These are phyloP conservation scores for Nephrotoma flavescens DNA, from an alignment of 2,888 invertebrate species.

Conservation along the genomic window DNA sequence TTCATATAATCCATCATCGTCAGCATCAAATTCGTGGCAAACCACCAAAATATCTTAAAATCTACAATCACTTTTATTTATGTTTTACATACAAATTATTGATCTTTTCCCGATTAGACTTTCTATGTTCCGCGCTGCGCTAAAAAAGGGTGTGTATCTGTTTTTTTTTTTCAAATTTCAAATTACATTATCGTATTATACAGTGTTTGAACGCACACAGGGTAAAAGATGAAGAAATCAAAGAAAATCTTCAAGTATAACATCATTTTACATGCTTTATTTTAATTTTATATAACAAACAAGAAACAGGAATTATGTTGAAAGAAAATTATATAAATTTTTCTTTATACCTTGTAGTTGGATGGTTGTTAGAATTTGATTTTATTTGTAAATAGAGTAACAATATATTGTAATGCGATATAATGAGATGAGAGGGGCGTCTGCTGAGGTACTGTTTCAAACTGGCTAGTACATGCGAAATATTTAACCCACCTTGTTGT, in stretches of 20 bases:
- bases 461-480: not conserved
- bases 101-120: not conserved
- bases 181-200: not conserved
- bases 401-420: not conserved
- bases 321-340: not conserved
- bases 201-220: not conserved
- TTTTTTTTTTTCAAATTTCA: not conserved
- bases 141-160: not conserved
- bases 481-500: not conserved
- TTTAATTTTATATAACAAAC: not conserved
- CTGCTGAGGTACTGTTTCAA: not conserved
- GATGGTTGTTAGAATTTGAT: not conserved
- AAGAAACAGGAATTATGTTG: not conserved
- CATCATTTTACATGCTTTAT: not conserved
- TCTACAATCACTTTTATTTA: not conserved
- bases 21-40: not conserved
- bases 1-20: not conserved
- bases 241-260: not conserved
- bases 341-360: not conserved
- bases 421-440: not conserved
- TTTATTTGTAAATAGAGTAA: not conserved
- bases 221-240: not conserved
- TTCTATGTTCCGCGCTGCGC: not conserved
- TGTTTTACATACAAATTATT: not conserved
- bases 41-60: not conserved